Evolutionary conservation across 2,888 invertebrate genomes (phyloP), one percentile per base, ranked within the genome.

Genomic region (Melitaea athalia): DNA sequence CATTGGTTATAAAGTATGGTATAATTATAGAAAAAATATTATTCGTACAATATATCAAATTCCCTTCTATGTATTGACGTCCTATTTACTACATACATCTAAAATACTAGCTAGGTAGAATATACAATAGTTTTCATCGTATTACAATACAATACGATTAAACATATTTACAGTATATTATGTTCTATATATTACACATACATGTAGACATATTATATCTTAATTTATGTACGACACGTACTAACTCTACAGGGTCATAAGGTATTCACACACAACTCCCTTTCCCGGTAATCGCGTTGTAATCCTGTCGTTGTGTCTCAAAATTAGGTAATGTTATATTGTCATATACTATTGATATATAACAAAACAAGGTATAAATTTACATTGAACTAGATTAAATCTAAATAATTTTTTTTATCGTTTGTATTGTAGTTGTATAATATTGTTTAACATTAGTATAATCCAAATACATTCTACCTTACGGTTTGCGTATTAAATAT

Each of bases 191-290:
- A 31, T 17, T 12, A 17, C 11, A 4, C 5, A 1, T 31, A 14
- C 7, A 53, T 31, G 7, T 55, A 31, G 5, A 12, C 24, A 52
- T 17, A 24, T 24, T 52, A 24, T 52, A 24, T 52, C 52, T 17
- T 6, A 55, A 14, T 55, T 5, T 7, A 55, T 33, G 53, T 55
- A 55, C 5, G 31, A 55, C 53, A 55, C 53, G 53, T 55, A 33
- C 31, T 55, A 55, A 55, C 6, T 31, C 53, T 33, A 33, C n/a
- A 55, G 53, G 57, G 57, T 67, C 47, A 67, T 67, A 42, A 38
- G 5, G 55, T 62, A 67, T 62, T 55, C 55, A 38, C 42, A 38
- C 42, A 24, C 33, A 38, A 57, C 60, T 52, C 31, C 49, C 52
- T 50, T 42, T 65, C 49, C 52, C 52, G 33, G 12, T 24, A 53